Conservation (phyloP, 2,113 vertebrate species). For the Oxyruncus cristatus region DNA sequence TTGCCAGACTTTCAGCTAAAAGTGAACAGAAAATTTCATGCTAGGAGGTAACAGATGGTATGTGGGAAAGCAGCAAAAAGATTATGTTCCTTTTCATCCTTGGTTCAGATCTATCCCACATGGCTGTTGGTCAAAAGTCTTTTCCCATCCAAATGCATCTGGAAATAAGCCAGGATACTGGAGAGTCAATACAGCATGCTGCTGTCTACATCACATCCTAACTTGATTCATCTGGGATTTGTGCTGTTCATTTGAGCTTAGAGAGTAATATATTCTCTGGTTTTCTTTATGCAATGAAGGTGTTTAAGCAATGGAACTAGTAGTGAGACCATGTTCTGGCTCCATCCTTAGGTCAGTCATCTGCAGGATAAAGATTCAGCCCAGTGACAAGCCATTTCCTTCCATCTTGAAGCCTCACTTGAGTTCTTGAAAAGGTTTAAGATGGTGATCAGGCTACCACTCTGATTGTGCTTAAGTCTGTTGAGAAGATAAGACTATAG, state of each 20-base stretch:
- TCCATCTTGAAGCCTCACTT: not conserved
- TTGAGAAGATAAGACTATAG: not conserved
- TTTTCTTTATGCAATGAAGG: not conserved
- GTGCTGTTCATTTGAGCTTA: not conserved
- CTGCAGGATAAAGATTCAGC: not conserved
- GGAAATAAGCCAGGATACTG: not conserved
- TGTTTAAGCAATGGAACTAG: not conserved
- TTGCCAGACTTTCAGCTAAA: not conserved
- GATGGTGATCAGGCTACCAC: not conserved
- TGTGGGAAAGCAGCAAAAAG: not conserved
- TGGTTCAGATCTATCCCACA: not conserved
- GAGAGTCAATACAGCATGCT: not conserved
- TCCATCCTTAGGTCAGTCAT: not conserved
- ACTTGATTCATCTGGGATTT: not conserved
- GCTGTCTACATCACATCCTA: not conserved
- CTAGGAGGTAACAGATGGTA: not conserved
- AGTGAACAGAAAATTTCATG: not conserved
- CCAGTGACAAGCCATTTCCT: not conserved
- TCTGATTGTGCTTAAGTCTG: not conserved
- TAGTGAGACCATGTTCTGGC: not conserved
- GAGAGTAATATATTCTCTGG: not conserved
- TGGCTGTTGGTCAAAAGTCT: constrained; percentile 9
- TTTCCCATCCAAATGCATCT: not conserved
- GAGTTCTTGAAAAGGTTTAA: not conserved
- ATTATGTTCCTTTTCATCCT: not conserved